These are phyloP conservation scores for Laticauda colubrina DNA, from an alignment of 2,113 vertebrate species.

Conservation along the genomic window DNA sequence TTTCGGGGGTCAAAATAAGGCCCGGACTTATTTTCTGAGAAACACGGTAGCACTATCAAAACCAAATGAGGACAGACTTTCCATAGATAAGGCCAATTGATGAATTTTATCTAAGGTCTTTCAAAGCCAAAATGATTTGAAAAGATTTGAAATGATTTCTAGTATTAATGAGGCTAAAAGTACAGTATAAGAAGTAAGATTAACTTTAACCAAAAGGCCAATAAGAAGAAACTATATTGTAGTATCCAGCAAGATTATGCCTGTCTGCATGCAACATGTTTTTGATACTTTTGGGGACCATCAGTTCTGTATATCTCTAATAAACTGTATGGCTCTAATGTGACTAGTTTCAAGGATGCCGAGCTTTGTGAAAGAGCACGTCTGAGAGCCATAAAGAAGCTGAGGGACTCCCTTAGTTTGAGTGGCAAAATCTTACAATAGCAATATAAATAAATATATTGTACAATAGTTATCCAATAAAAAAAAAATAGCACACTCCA, in stretches of 20 bases:
- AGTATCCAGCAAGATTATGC: not conserved
- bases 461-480: not conserved
- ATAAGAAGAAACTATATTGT: not conserved
- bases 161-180: not conserved
- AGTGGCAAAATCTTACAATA: not conserved
- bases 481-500: not conserved
- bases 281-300: not conserved
- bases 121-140: not conserved
- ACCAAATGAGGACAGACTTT: not conserved
- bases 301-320: not conserved
- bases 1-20: no score
- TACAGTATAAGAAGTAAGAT: not conserved
- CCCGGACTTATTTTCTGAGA: no score
- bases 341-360: not conserved
- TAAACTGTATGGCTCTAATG: not conserved
- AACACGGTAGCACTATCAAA: not conserved
- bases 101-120: not conserved
- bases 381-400: not conserved
- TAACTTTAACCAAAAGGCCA: not conserved
- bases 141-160: not conserved
- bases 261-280: not conserved
- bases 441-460: not conserved
- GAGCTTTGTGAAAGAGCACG: not conserved
- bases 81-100: not conserved
- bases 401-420: not conserved